Base-by-base conservation (phyloP, 2,113 vertebrate genomes). In the Blennius ocellaris region DNA sequence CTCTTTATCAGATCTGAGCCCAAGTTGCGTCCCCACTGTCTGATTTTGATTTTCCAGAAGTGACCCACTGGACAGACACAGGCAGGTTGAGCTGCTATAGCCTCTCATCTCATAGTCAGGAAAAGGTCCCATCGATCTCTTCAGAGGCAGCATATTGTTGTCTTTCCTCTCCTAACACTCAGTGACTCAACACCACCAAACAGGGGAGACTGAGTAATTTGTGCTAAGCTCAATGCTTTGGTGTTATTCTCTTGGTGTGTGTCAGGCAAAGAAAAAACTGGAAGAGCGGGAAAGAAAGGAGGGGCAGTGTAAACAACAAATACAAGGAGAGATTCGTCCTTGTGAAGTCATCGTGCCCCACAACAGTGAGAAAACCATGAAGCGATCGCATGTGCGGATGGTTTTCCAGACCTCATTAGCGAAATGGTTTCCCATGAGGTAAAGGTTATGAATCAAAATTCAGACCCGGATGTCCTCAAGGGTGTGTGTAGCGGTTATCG, bases 141-240 rank as follows among this genome's bases (percentile, higher is more conserved):
- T 30, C 21, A 66, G 78, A 74, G 56, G 61, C 21, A 75, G 59
- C 66, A 56, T 52, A 78, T 74, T 45, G 17, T 63, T 76, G 55
- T 50, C 49, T 56, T 56, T 66, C 68, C 11, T 60, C 52, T 21
- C 9, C 66, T 12, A 49, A 51, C 44, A 69, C 76, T 70, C 59
- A 47, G 57, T 73, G 60, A 63, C 60, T 73, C 56, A 83, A 37
- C 70, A 57, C 17, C 44, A 51, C 58, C 49, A 55, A 67, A 74
- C 61, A 54, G 65, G 37, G 56, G 37, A 78, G 72, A 75, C 71
- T 51, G 51, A 76, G 68, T 85, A 85, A 85, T 87, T 77, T 76
- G 67, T 69, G 49, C 16, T 47, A 5, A 3, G 40, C 36, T 16
- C 21, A 9, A 49, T 5, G 40, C 65, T 78, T 64, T 43, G 6